Evolutionary conservation across 2,888 invertebrate species (phyloP).

Genomic region (Chrysotoxum bicinctum): DNA sequence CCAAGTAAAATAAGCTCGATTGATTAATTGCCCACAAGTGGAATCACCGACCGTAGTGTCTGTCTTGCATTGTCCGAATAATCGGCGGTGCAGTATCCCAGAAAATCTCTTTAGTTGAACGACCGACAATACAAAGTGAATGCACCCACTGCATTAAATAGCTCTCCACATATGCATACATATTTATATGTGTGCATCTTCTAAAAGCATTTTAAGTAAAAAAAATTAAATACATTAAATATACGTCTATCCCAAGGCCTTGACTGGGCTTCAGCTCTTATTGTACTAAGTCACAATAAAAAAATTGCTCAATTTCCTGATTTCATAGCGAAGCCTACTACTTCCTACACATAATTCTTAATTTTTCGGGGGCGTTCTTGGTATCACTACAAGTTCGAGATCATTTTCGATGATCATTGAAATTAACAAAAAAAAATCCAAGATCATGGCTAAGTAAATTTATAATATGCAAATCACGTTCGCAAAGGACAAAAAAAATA

Average conservation of each 20-base stretch:
- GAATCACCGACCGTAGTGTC: background rate
- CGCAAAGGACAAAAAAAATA: background rate
- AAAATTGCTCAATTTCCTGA: slow-evolving; percentile 44
- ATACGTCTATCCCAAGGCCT: background rate
- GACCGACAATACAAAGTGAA: slow-evolving; percentile 27
- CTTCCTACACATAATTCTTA: slow-evolving; percentile 27
- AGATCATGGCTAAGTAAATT: slow-evolving; percentile 48
- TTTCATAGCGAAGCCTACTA: slow-evolving; percentile 2
- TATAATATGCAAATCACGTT: slow-evolving; percentile 53
- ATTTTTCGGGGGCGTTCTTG: slow-evolving; percentile 8
- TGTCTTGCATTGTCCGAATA: background rate
- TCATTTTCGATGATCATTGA: slow-evolving; percentile 40
- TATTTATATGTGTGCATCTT: background rate
- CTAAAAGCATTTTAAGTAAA: background rate
- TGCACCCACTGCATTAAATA: slow-evolving; percentile 26
- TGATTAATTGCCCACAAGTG: slow-evolving; percentile 48
- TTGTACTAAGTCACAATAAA: background rate
- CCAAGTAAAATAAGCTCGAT: slow-evolving; percentile 33
- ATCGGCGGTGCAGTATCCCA: background rate
- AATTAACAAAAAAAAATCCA: slow-evolving; percentile 31
- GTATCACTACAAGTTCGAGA: slow-evolving; percentile 11
- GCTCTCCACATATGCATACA: background rate
- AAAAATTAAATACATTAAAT: background rate
- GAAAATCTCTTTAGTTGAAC: slow-evolving; percentile 33
- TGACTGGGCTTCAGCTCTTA: background rate